Percentiles rank a stretch among this genome's conserved stretches.
phyloP scores from a whole-genome alignment of 2,888 invertebrate species.

The Cryptocheilus praepositus region DNA sequence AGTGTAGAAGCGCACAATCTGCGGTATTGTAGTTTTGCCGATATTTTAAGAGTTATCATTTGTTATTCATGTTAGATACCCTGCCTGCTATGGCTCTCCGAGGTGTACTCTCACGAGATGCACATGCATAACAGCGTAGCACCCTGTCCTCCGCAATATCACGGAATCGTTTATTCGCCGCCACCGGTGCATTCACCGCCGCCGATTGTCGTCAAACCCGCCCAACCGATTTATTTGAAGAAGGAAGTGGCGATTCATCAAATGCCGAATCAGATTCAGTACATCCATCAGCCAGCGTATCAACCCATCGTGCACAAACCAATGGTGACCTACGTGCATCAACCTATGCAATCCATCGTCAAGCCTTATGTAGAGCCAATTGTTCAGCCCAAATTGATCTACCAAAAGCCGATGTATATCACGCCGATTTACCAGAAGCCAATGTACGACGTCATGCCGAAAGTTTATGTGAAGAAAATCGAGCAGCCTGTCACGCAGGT shows the following conservation, averaged over 20 bases:
- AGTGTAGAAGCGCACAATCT: not conserved
- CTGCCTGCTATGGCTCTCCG: slow-evolving; percentile 64
- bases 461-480: slow-evolving; percentile 35
- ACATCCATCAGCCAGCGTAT: slow-evolving; percentile 52
- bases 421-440: slow-evolving; percentile 61
- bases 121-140: slow-evolving; percentile 32
- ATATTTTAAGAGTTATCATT: not conserved
- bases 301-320: slow-evolving; percentile 49
- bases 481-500: slow-evolving; percentile 50
- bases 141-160: slow-evolving; percentile 60
- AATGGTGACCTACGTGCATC: slow-evolving; percentile 46
- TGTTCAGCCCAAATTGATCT: slow-evolving; percentile 33
- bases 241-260: slow-evolving; percentile 36
- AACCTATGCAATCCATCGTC: slow-evolving; percentile 2
- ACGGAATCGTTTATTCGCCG: slow-evolving; percentile 23
- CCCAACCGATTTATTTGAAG: slow-evolving; percentile 53
- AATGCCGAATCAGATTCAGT: slow-evolving; percentile 45
- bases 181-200: slow-evolving; percentile 20
- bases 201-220: slow-evolving; percentile 51
- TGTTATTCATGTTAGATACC: slow-evolving; percentile 52
- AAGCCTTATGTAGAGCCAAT: slow-evolving; percentile 11
- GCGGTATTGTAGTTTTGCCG: not conserved
- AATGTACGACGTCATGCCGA: slow-evolving; percentile 55
- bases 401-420: slow-evolving; percentile 49
- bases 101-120: slow-evolving; percentile 56